Conservation (phyloP, 2,888 invertebrate species). For the Rhingia rostrata region DNA sequence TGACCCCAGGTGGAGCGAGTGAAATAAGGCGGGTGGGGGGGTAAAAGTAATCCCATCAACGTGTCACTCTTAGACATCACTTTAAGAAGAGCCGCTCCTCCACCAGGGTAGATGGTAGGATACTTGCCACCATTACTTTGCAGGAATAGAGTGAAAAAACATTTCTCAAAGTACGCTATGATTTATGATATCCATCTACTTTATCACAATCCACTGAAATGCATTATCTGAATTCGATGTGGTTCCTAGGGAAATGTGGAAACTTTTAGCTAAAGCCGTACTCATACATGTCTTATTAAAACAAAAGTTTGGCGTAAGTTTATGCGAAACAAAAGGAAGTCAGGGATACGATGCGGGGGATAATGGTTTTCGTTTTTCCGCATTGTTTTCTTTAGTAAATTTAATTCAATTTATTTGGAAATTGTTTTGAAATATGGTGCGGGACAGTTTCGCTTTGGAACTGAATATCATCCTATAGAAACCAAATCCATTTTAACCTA, state of each 20-base stretch:
- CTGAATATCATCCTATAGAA: too few relatives aligned
- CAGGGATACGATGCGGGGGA: not conserved
- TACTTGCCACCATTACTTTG: not conserved
- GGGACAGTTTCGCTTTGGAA: too few relatives aligned
- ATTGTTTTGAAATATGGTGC: too few relatives aligned
- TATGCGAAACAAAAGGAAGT: not conserved
- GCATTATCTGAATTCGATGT: conserved; percentile 9
- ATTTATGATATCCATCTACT: conserved; percentile 12
- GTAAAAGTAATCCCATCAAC: conserved; percentile 32
- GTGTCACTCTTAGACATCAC: conserved; percentile 13
- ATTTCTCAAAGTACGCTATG: conserved; percentile 22
- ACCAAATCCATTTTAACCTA: too few relatives aligned
- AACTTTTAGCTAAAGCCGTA: not conserved
- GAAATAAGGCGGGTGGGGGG: not conserved
- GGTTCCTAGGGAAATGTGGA: conserved; percentile 5
- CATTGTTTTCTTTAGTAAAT: too few relatives aligned
- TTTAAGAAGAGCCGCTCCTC: not conserved
- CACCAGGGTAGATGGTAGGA: not conserved
- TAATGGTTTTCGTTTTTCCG: too few relatives aligned
- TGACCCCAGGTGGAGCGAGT: not conserved
- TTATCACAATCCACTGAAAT: not conserved
- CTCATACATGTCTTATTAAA: not conserved
- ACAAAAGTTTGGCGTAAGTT: not conserved
- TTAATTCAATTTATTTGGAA: too few relatives aligned
- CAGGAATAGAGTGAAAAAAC: not conserved